A percentile compares a stretch with the other conserved stretches of the same genome.
Conservation (phyloP, 1,140 invertebrate species). For the Brachionus sp. region DNA sequence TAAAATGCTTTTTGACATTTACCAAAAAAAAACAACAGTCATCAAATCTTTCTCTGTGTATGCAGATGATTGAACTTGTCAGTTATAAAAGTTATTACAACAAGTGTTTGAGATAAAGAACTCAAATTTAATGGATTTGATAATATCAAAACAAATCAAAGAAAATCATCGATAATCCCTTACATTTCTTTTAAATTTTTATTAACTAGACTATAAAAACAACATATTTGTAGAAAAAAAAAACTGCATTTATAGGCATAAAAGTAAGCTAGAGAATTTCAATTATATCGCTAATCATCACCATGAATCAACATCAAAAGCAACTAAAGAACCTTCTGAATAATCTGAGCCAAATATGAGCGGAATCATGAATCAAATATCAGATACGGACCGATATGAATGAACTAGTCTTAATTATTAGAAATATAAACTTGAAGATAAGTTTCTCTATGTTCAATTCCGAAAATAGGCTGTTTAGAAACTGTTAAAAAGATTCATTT, state of each 20-base stretch:
- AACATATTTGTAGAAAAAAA: not conserved
- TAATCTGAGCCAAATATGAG: not conserved
- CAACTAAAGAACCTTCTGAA: not conserved
- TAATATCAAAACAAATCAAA: conserved; percentile 6
- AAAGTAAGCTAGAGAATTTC: not conserved
- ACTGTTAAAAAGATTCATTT: not conserved
- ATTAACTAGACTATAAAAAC: not conserved
- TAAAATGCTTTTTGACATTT: no score
- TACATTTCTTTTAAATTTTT: not conserved
- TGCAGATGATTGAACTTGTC: not conserved
- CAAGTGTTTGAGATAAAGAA: not conserved
- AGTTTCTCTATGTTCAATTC: not conserved
- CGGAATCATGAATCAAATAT: conserved; percentile 18
- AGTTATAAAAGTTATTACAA: not conserved
- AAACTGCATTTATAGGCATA: conserved; percentile 13
- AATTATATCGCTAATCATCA: conserved; percentile 15
- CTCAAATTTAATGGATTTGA: not conserved
- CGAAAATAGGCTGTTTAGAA: conserved; percentile 27
- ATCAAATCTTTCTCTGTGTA: no score
- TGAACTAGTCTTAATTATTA: conserved; percentile 14
- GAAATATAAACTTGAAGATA: not conserved
- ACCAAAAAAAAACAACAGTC: no score
- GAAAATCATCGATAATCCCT: not conserved
- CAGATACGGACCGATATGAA: conserved; percentile 5
- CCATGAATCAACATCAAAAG: not conserved